Evolutionary conservation across 2,888 invertebrate genomes (phyloP).

Genomic region (Zhuqinia jingwanae): DNA sequence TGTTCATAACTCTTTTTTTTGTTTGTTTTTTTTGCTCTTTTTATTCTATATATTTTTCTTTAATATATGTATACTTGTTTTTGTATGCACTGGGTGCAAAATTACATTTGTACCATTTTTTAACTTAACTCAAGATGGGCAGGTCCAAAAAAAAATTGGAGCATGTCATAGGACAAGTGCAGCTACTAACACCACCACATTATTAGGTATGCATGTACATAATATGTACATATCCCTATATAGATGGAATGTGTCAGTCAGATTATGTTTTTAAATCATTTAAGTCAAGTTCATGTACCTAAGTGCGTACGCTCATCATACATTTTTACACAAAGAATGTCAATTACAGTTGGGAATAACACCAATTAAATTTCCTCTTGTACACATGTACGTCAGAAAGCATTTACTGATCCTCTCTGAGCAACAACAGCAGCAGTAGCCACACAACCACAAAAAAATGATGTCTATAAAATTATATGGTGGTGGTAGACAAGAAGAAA

Average conservation of each 20-base stretch:
- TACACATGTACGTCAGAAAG: not conserved
- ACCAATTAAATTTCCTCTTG: not conserved
- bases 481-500: not conserved
- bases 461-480: no score
- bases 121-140: constrained; percentile 42
- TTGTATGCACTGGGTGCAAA: not conserved
- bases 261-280: not conserved
- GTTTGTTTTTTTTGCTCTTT: not conserved
- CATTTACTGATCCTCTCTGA: no score
- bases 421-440: no score
- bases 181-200: not conserved
- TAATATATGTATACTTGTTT: not conserved
- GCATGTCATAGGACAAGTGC: not conserved
- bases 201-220: not conserved
- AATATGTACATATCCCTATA: not conserved
- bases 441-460: no score
- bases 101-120: not conserved
- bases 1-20: no score
- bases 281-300: constrained; percentile 1
- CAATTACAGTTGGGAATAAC: constrained; percentile 18
- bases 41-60: not conserved
- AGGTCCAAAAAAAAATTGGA: constrained; percentile 54
- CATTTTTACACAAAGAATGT: constrained; percentile 29
- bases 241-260: no score
- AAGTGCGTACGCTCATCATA: constrained; percentile 1